Base-by-base conservation (phyloP, 2,888 invertebrate genomes). In the Apamea anceps region DNA sequence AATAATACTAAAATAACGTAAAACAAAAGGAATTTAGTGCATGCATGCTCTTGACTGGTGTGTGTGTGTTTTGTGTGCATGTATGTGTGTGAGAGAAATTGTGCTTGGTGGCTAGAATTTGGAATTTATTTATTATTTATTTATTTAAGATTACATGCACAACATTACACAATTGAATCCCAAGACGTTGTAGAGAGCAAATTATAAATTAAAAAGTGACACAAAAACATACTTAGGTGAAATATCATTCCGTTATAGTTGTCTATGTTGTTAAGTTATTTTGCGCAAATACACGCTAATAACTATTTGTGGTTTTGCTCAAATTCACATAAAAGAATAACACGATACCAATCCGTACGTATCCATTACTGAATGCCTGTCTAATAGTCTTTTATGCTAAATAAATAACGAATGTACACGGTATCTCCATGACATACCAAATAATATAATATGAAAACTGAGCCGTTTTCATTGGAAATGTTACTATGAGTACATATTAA, bases 391-490 rank as follows among this genome's bases (percentile, higher is more conserved):
- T 48, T 57, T 28, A 28, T 5, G 13, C 25, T 51, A 21, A 42
- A 60, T 80, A 67, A 32, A 66, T 28, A 57, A 37, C 7, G 18
- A 80, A 72, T 57, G 10, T 65, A 37, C 25, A 18, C 18, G 6
- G n/a, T 21, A 48, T 62, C 15, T 15, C 18, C 0, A 28, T 72
- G 4, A 65, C 6, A 48, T 57, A 72, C 6, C 10, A 37, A 42
- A 42, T 32, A 66, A 28, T 2, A 63, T 32, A 12, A 12, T 21
- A 54, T 72, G 45, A 65, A 60, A 51, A 72, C 48, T 12, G 2
- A 65, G 57, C 25, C 13, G 15, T 80, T 80, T 77, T 51, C 48
- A 51, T 73, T 66, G 21, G 18, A 32, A 79, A 63, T 45, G 32
- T 42, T 48, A 5, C n/a, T n/a, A n/a, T n/a, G n/a, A n/a, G 2